Evolutionary conservation across 2,888 invertebrate species (phyloP).

Genomic region (Pedicia rivosa): DNA sequence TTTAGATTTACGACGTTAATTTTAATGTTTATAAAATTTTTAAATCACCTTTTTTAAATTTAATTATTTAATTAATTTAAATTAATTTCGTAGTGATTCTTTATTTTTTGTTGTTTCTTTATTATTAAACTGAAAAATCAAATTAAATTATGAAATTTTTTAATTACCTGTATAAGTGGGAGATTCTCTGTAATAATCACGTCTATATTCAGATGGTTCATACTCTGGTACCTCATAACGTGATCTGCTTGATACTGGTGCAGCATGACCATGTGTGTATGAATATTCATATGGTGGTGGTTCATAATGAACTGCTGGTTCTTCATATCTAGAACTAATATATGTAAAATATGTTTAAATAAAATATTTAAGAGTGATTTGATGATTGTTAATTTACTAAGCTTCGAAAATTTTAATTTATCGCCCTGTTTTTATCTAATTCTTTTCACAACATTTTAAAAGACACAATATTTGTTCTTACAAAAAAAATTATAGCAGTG

Average conservation of each 20-base stretch:
- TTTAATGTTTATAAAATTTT: no score
- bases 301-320: constrained; percentile 22
- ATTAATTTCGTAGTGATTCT: neutral
- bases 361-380: no score
- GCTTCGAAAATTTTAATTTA: no score
- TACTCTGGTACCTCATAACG: constrained; percentile 27
- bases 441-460: no score
- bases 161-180: constrained; percentile 25
- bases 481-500: no score
- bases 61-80: neutral
- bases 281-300: constrained; percentile 23
- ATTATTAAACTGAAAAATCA: no score
- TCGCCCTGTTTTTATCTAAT: no score
- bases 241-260: constrained; percentile 14
- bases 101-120: neutral
- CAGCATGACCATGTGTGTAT: constrained; percentile 21
- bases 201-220: constrained; percentile 25
- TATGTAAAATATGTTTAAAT: neutral
- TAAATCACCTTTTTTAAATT: no score
- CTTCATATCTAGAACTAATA: constrained; percentile 17
- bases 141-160: neutral
- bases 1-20: no score
- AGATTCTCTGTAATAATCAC: constrained; percentile 30
- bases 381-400: no score
- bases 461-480: no score